phyloP scores from a whole-genome alignment of 2,888 invertebrate genomes.

The Phymatocera aterrima region DNA sequence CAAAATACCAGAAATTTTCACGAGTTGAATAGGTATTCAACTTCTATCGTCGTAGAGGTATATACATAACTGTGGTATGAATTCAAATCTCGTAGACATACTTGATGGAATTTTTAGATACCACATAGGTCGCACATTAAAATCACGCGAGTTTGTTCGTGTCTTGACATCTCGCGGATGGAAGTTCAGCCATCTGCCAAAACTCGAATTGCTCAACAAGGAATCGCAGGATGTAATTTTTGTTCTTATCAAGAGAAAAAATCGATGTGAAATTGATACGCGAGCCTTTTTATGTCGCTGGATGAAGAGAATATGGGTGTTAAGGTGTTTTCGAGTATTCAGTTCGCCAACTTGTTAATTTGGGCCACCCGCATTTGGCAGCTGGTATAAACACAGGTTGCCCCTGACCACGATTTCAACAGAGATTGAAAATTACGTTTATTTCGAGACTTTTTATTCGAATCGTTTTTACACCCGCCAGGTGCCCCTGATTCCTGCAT shows the following conservation, averaged over 20 bases:
- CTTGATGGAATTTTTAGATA: background rate
- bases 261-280: background rate
- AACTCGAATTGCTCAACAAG: background rate
- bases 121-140: background rate
- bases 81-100: background rate
- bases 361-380: slow-evolving; percentile 44
- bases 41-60: background rate
- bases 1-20: slow-evolving; percentile 31
- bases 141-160: background rate
- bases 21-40: background rate
- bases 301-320: background rate
- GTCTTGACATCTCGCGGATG: too few relatives aligned
- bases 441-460: slow-evolving; percentile 32
- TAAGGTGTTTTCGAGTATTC: background rate
- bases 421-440: slow-evolving; percentile 24
- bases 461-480: background rate
- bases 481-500: background rate
- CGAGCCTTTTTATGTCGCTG: background rate
- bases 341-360: slow-evolving; percentile 26
- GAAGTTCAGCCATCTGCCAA: too few relatives aligned
- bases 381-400: slow-evolving; percentile 42
- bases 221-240: background rate
- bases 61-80: background rate
- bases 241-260: background rate
- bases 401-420: slow-evolving; percentile 46